These are phyloP conservation scores for Melanchra persicariae DNA, from an alignment of 2,888 invertebrate species.

Conservation along the genomic window DNA sequence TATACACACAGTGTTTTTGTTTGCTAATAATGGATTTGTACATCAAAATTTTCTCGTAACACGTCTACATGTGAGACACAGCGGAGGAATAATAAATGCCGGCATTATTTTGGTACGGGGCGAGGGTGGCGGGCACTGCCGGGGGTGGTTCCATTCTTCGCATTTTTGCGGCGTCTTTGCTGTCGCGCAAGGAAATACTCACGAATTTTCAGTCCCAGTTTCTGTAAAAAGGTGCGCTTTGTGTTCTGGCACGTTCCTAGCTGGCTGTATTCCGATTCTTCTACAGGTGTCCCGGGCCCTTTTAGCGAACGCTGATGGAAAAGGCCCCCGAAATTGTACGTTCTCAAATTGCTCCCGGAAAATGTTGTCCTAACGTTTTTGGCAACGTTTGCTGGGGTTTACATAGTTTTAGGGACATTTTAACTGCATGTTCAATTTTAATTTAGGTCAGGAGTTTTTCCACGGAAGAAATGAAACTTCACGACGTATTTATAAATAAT, in stretches of 20 bases:
- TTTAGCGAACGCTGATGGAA: slow-evolving; percentile 60
- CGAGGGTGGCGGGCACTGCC: slow-evolving; percentile 63
- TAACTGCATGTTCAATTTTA: slow-evolving; percentile 24
- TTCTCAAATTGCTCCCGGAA: slow-evolving; percentile 18
- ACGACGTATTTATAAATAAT: not conserved
- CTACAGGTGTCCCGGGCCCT: slow-evolving; percentile 78
- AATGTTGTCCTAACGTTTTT: slow-evolving; percentile 15
- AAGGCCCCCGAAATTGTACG: slow-evolving; percentile 40
- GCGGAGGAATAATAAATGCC: slow-evolving; percentile 72
- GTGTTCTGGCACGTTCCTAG: slow-evolving; percentile 74
- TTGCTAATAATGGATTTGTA: slow-evolving; percentile 68
- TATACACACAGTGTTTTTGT: slow-evolving; percentile 57
- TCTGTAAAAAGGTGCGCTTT: slow-evolving; percentile 80
- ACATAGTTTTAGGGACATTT: slow-evolving; percentile 13
- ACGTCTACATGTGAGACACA: slow-evolving; percentile 65
- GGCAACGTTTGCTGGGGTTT: slow-evolving; percentile 11
- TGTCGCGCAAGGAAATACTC: slow-evolving; percentile 76
- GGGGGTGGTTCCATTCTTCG: slow-evolving; percentile 74
- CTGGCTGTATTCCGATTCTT: slow-evolving; percentile 74
- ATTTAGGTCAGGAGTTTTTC: slow-evolving; percentile 4
- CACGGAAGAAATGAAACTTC: not conserved
- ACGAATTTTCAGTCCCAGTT: slow-evolving; percentile 77
- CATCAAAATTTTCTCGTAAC: slow-evolving; percentile 68
- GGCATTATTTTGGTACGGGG: slow-evolving; percentile 70
- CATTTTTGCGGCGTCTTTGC: slow-evolving; percentile 82